These are phyloP conservation scores for Mastacembelus armatus DNA, from an alignment of 2,797 vertebrate species.

Conservation along the genomic window DNA sequence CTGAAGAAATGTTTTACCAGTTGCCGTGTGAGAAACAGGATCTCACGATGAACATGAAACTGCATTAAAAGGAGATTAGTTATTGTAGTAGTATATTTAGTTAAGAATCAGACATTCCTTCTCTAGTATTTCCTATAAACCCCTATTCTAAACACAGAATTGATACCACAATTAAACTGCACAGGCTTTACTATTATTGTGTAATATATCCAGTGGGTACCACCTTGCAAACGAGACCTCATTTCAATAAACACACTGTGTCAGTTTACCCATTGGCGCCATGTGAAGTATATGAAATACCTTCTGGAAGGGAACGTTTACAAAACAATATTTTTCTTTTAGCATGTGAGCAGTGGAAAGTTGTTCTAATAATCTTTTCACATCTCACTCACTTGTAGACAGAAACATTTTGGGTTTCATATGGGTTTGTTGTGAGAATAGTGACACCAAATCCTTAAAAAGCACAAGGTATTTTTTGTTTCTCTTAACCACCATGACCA, in stretches of 20 bases:
- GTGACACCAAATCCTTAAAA: not conserved
- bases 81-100: slow-evolving; percentile 11
- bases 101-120: slow-evolving; percentile 21
- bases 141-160: not conserved
- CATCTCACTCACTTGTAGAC: not conserved
- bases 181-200: not conserved
- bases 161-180: slow-evolving; percentile 21
- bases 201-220: slow-evolving; percentile 2
- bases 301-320: not conserved
- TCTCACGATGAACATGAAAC: slow-evolving; percentile 24
- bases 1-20: not conserved
- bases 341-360: slow-evolving; percentile 4
- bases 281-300: not conserved
- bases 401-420: not conserved
- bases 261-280: slow-evolving; percentile 4
- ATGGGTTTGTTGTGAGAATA: not conserved
- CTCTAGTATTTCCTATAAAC: not conserved
- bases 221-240: not conserved
- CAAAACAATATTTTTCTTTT: not conserved
- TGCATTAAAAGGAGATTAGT: slow-evolving; percentile 15
- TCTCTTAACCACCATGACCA: not conserved
- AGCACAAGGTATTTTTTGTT: not conserved
- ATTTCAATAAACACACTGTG: slow-evolving; percentile 12
- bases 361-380: not conserved
- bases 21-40: slow-evolving; percentile 9